phyloP scores from a whole-genome alignment of 1,140 invertebrate species.

The Drosophila rufa region DNA sequence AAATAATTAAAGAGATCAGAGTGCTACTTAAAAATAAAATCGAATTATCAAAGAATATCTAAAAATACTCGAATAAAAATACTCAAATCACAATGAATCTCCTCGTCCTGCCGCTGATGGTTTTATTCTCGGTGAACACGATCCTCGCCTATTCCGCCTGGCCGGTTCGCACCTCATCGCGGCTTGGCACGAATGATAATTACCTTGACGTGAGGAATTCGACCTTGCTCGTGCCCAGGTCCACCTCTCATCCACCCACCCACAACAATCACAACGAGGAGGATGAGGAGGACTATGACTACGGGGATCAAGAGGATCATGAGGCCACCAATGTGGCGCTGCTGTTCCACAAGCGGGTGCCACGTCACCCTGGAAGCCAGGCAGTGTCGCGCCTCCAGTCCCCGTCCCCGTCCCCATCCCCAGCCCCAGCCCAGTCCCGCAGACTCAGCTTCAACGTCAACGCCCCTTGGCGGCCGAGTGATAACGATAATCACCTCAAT shows the following conservation, averaged over 20 bases:
- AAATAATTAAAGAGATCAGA: neutral
- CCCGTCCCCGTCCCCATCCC: conserved; percentile 11
- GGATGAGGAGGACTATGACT: conserved; percentile 6
- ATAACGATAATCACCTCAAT: conserved; percentile 47
- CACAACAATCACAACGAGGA: neutral
- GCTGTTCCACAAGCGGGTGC: conserved; percentile 41
- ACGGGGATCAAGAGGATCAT: neutral
- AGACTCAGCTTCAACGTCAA: conserved; percentile 24
- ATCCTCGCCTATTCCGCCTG: conserved; percentile 4
- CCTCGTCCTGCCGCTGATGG: neutral
- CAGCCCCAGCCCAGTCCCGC: conserved; percentile 15
- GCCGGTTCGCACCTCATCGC: conserved; percentile 1
- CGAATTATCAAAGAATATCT: conserved; percentile 1
- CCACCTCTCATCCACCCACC: conserved; percentile 16
- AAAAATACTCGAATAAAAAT: conserved; percentile 16
- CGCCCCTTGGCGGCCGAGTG: conserved; percentile 8
- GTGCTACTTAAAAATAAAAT: neutral
- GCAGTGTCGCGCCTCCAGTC: conserved; percentile 9
- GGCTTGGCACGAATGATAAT: conserved; percentile 15
- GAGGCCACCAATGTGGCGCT: neutral
- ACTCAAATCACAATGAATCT: conserved; percentile 17
- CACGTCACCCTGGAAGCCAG: conserved; percentile 17
- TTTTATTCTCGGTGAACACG: neutral
- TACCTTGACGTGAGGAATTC: conserved; percentile 25
- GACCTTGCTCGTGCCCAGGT: conserved; percentile 14